Conservation (phyloP, 2,113 vertebrate genomes). For the Pangasianodon gigas region DNA sequence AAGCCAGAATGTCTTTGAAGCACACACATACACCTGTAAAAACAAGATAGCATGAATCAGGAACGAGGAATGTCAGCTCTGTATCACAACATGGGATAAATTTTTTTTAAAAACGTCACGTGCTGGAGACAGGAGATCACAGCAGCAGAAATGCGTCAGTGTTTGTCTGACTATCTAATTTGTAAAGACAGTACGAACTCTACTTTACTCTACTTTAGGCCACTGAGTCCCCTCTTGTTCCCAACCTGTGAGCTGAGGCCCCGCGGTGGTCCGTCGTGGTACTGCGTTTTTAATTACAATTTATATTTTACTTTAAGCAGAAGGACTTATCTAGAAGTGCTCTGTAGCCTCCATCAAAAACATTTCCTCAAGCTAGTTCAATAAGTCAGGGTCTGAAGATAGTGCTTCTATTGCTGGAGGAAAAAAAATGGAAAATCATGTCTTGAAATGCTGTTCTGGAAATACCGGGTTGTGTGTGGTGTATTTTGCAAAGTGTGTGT, state of each 20-base stretch:
- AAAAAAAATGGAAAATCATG: neutral
- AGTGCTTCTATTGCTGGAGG: neutral
- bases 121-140: neutral
- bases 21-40: constrained; percentile 7
- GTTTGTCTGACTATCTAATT: neutral
- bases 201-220: neutral
- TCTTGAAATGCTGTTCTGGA: too few species aligned
- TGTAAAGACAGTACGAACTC: neutral
- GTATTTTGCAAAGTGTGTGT: neutral
- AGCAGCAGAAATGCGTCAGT: neutral
- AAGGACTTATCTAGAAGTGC: neutral
- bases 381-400: neutral
- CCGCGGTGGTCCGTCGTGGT: neutral
- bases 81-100: neutral
- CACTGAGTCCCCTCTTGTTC: neutral
- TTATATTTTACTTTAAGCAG: too few species aligned
- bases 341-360: neutral
- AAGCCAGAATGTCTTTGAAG: constrained; percentile 22
- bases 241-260: neutral
- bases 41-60: constrained; percentile 8
- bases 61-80: neutral
- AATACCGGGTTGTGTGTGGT: too few species aligned
- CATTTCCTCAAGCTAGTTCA: neutral
- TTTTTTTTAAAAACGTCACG: neutral
- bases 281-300: neutral